phyloP scores from a whole-genome alignment of 2,113 vertebrate genomes.

The Catharus minimus region DNA sequence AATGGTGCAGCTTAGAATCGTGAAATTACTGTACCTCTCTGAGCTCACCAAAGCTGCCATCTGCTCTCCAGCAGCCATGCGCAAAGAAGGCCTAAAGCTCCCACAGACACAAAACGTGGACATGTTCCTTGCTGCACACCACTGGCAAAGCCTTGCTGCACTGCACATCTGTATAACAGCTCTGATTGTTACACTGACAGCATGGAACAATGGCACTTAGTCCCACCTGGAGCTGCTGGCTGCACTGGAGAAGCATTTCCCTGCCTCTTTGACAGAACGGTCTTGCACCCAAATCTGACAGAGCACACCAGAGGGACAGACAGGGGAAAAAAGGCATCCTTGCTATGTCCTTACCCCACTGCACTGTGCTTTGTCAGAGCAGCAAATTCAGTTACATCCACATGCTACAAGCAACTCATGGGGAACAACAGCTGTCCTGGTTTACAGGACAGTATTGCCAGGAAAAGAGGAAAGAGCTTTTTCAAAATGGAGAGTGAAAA shows the following conservation, averaged over 20 bases:
- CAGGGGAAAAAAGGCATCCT: not conserved
- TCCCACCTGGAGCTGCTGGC: not conserved
- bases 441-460: too few relatives aligned
- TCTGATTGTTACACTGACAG: not conserved
- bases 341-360: not conserved
- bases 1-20: too few relatives aligned
- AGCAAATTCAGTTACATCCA: not conserved
- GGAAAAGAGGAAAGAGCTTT: too few relatives aligned
- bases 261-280: not conserved
- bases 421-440: not conserved
- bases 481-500: too few relatives aligned
- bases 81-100: not conserved
- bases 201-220: rapidly evolving
- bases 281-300: not conserved
- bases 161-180: not conserved
- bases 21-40: not conserved
- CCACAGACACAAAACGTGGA: not conserved
- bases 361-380: not conserved
- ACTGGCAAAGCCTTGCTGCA: not conserved
- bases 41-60: not conserved
- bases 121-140: not conserved
- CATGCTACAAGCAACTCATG: not conserved
- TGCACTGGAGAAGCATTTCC: not conserved
- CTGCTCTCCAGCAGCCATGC: not conserved
- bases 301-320: not conserved